Evolutionary conservation across 2,888 invertebrate species (phyloP).

Genomic region (Urechis unicinctus): DNA sequence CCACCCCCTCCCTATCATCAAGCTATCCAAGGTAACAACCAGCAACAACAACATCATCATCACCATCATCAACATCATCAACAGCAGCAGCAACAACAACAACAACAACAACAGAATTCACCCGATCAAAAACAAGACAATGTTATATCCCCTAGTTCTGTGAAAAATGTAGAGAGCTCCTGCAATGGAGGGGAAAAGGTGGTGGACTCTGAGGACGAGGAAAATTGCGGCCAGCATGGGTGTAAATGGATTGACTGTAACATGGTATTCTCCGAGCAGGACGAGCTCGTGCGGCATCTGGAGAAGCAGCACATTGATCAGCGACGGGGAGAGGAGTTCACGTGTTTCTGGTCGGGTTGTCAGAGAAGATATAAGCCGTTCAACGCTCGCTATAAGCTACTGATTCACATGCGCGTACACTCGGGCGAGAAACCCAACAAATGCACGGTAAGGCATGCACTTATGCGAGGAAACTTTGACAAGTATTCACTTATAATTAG

Average conservation of each 20-base stretch:
- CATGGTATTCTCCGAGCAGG: slow-evolving; percentile 38
- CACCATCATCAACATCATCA: too few relatives aligned
- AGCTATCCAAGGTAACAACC: slow-evolving; percentile 18
- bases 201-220: slow-evolving; percentile 32
- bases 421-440: slow-evolving; percentile 50
- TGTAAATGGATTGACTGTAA: slow-evolving; percentile 49
- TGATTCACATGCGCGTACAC: slow-evolving; percentile 50
- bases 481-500: too few relatives aligned
- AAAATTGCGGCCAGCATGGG: slow-evolving; percentile 6
- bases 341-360: slow-evolving; percentile 49
- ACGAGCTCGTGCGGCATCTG: slow-evolving; percentile 47
- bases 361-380: slow-evolving; percentile 45
- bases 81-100: background rate
- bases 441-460: slow-evolving; percentile 43
- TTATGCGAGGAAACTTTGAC: too few relatives aligned
- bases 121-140: slow-evolving; percentile 2
- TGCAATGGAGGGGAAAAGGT: background rate
- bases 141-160: too few relatives aligned
- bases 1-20: slow-evolving; percentile 41
- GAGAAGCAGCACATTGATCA: slow-evolving; percentile 50
- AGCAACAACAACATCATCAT: slow-evolving; percentile 2
- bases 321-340: slow-evolving; percentile 48
- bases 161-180: too few relatives aligned
- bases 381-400: slow-evolving; percentile 49
- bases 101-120: background rate